Evolutionary conservation across 2,888 invertebrate species (phyloP).

Genomic region (Rosalia funebris): DNA sequence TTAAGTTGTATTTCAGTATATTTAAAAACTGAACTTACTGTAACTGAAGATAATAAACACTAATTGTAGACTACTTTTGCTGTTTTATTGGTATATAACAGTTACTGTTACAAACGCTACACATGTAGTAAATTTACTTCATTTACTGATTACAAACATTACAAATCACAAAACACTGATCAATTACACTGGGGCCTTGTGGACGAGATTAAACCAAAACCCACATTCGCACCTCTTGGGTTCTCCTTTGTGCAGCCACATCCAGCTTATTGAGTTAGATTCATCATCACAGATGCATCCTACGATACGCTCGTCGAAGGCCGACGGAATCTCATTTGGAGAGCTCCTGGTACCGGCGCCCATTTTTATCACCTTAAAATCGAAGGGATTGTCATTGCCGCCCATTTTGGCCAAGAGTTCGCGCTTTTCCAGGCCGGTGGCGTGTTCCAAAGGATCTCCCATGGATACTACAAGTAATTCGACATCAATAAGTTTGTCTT

Average conservation of each 20-base stretch:
- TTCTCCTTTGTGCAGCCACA: slow-evolving; percentile 91
- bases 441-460: slow-evolving; percentile 90
- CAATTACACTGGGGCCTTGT: background rate
- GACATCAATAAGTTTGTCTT: too few species aligned
- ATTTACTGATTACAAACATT: background rate
- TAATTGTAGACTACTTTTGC: too few species aligned
- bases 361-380: slow-evolving; percentile 83
- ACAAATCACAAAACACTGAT: background rate
- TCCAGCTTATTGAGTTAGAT: slow-evolving; percentile 87
- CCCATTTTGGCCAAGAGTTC: slow-evolving; percentile 86
- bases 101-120: background rate
- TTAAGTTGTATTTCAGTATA: too few species aligned
- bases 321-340: slow-evolving; percentile 91
- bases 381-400: slow-evolving; percentile 89
- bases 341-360: slow-evolving; percentile 81
- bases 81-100: background rate
- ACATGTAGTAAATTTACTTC: background rate
- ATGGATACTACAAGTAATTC: slow-evolving; percentile 73
- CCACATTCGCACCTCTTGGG: slow-evolving; percentile 95
- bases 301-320: slow-evolving; percentile 87
- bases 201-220: slow-evolving; percentile 83
- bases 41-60: too few species aligned
- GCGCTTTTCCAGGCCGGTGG: slow-evolving; percentile 91
- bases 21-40: too few species aligned
- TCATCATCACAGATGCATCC: slow-evolving; percentile 98